These are phyloP conservation scores for Euthynnus affinis DNA, from an alignment of 2,797 vertebrate species.

Conservation along the genomic window DNA sequence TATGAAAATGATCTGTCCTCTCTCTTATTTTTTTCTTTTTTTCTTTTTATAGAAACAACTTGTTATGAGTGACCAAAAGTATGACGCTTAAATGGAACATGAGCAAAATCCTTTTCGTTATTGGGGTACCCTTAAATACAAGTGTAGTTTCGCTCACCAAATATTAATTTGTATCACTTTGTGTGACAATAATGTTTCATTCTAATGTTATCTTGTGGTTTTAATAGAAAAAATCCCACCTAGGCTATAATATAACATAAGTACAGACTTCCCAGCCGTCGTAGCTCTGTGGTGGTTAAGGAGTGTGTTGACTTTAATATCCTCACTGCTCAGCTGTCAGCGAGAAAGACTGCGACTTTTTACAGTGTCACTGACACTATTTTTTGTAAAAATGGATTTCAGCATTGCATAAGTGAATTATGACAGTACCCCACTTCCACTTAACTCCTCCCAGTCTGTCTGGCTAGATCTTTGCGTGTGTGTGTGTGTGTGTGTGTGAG, in stretches of 20 bases:
- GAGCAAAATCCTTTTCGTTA: not conserved
- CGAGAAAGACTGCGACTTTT: constrained; percentile 40
- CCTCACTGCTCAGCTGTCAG: constrained; percentile 34
- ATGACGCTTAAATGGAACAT: not conserved
- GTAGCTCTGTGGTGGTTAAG: constrained; percentile 39
- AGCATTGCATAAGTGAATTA: constrained; percentile 46
- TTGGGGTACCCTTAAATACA: not conserved
- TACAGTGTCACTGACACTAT: constrained; percentile 33
- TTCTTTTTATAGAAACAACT: constrained; percentile 21
- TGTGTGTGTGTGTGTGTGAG: not conserved
- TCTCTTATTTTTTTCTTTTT: not conserved
- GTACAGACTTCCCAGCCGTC: constrained; percentile 16
- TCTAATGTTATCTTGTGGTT: not conserved
- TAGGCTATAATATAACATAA: constrained; percentile 13
- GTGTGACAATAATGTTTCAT: not conserved
- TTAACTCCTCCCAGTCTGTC: constrained; percentile 37
- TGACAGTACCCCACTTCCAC: constrained; percentile 1
- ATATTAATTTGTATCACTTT: not conserved
- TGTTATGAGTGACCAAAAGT: constrained; percentile 5
- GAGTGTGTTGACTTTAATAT: constrained; percentile 50
- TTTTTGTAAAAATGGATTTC: constrained; percentile 36
- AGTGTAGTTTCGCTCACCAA: not conserved
- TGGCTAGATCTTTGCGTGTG: not conserved
- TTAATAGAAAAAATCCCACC: constrained; percentile 3
- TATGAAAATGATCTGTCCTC: constrained; percentile 38